phyloP scores from a whole-genome alignment of 2,797 vertebrate species.

The Oreochromis mossambicus region DNA sequence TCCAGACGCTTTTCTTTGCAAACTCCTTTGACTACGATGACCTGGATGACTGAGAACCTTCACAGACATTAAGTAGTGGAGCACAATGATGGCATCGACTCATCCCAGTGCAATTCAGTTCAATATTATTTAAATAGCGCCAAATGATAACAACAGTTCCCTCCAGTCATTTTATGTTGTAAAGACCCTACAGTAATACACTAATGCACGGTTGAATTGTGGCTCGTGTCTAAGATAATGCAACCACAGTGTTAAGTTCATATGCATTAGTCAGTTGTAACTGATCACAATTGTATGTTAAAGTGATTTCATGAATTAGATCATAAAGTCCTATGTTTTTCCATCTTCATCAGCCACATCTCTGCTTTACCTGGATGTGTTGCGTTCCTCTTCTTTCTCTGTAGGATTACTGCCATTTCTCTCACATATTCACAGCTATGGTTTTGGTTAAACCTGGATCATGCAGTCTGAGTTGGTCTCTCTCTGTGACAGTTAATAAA shows the following conservation, averaged over 20 bases:
- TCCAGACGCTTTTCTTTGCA: too few species aligned
- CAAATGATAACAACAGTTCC: rapidly evolving
- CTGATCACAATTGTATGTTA: background rate
- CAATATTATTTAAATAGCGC: rapidly evolving
- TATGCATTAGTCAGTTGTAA: background rate
- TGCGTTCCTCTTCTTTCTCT: background rate
- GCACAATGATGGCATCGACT: background rate
- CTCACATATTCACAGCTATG: background rate
- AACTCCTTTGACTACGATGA: too few species aligned
- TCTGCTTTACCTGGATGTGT: background rate
- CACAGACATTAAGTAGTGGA: background rate
- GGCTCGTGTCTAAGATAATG: background rate
- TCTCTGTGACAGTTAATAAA: background rate
- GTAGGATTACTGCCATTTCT: rapidly evolving
- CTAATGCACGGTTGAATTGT: background rate
- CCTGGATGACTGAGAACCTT: too few species aligned
- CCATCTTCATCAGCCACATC: background rate
- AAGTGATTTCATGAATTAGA: background rate
- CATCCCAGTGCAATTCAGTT: background rate
- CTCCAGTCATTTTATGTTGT: background rate
- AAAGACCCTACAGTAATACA: background rate
- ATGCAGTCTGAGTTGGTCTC: background rate
- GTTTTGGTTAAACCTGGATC: background rate
- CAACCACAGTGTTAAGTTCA: rapidly evolving
- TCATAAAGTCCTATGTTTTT: background rate